Conservation (phyloP, 2,888 invertebrate genomes). For the Automeris io region DNA sequence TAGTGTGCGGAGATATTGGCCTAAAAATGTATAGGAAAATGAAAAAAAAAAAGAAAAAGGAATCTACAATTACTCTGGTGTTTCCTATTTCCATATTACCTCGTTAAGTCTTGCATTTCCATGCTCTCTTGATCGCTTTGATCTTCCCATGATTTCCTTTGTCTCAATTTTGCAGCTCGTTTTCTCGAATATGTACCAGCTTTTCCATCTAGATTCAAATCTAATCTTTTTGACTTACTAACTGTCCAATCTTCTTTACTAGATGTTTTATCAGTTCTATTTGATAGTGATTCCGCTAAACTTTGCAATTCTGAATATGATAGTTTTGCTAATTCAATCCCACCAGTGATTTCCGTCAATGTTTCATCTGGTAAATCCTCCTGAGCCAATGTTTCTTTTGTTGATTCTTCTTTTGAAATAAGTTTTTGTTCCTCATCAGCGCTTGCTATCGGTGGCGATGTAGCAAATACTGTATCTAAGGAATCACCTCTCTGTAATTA, state of each 20-base stretch:
- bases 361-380: slow-evolving; percentile 59
- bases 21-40: slow-evolving; percentile 24
- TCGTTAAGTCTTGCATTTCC: slow-evolving; percentile 81
- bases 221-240: slow-evolving; percentile 61
- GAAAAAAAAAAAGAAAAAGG: not conserved
- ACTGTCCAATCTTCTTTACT: slow-evolving; percentile 66
- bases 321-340: slow-evolving; percentile 58
- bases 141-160: slow-evolving; percentile 83
- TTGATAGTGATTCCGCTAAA: slow-evolving; percentile 61
- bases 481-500: slow-evolving; percentile 82
- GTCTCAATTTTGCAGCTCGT: slow-evolving; percentile 63
- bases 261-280: slow-evolving; percentile 55
- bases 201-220: slow-evolving; percentile 64
- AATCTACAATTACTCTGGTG: not conserved
- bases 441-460: slow-evolving; percentile 73
- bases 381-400: slow-evolving; percentile 23
- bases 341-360: slow-evolving; percentile 56
- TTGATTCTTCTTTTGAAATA: slow-evolving; percentile 17
- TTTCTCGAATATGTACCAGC: slow-evolving; percentile 71
- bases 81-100: slow-evolving; percentile 29
- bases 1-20: slow-evolving; percentile 65
- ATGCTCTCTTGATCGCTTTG: slow-evolving; percentile 82
- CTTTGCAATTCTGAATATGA: slow-evolving; percentile 64
- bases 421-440: slow-evolving; percentile 43
- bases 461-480: slow-evolving; percentile 80